Conservation (phyloP, 2,888 invertebrate genomes). For the Archaeoteleia sp. region DNA sequence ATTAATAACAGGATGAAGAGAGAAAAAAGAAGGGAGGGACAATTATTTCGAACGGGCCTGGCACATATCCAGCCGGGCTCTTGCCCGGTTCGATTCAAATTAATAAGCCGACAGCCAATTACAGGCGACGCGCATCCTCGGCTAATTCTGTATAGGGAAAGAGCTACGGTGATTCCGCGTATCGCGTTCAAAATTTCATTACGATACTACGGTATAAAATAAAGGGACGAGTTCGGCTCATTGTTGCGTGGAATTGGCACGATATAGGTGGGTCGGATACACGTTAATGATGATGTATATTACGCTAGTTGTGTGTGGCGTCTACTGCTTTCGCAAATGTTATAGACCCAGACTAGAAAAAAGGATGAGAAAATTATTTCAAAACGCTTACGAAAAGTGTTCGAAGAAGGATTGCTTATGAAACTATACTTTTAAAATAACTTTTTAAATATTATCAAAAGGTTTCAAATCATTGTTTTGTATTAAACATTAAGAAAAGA, state of each 20-base stretch:
- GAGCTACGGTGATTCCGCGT: conserved; percentile 14
- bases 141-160: too few relatives aligned
- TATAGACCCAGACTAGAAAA: too few relatives aligned
- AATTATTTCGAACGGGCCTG: conserved; percentile 36
- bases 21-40: conserved; percentile 31
- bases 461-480: too few relatives aligned
- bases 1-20: conserved; percentile 43
- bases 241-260: conserved; percentile 39
- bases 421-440: too few relatives aligned
- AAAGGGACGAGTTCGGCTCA: conserved; percentile 21
- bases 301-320: too few relatives aligned
- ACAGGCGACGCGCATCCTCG: too few relatives aligned
- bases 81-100: conserved; percentile 35
- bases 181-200: conserved; percentile 24
- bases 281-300: conserved; percentile 56
- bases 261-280: conserved; percentile 49
- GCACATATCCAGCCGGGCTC: conserved; percentile 28
- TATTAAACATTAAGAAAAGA: too few relatives aligned
- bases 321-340: too few relatives aligned
- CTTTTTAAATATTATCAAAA: too few relatives aligned
- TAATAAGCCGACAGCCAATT: conserved; percentile 41
- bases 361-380: too few relatives aligned
- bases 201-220: conserved; percentile 9
- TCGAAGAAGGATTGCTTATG: too few relatives aligned
- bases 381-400: too few relatives aligned